Percentiles rank a stretch among this genome's conserved stretches.
Evolutionary conservation across 2,797 vertebrate genomes (phyloP).

Genomic region (Oreochromis grahami): DNA sequence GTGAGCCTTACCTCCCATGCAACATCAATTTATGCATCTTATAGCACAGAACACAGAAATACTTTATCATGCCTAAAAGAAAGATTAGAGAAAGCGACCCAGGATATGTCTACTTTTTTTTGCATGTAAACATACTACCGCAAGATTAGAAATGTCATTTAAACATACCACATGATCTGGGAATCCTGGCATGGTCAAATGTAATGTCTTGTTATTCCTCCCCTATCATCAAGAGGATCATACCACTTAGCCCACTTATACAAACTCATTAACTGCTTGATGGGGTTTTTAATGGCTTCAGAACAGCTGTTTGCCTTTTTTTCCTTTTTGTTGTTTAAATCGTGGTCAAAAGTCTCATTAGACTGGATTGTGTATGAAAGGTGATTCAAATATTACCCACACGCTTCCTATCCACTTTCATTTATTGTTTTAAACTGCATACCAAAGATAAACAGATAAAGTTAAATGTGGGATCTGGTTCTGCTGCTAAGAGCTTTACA

Average conservation of each 20-base stretch:
- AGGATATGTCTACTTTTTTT: neutral
- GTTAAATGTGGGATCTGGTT: accelerated
- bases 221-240: neutral
- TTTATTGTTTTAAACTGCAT: no score
- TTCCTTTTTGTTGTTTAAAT: neutral
- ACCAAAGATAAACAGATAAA: neutral
- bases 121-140: neutral
- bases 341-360: neutral
- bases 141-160: neutral
- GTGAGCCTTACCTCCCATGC: neutral
- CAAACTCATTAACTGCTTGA: neutral
- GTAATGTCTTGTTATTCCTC: neutral
- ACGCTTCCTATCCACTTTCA: no score
- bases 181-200: neutral
- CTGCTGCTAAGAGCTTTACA: neutral
- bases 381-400: neutral
- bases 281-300: neutral
- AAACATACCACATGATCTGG: neutral
- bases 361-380: neutral
- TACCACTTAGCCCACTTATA: neutral
- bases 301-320: neutral
- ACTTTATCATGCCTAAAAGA: neutral
- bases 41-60: neutral
- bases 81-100: neutral
- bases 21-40: neutral